These are phyloP conservation scores for Podarcis siculus DNA, from an alignment of 2,797 vertebrate genomes.

Conservation along the genomic window DNA sequence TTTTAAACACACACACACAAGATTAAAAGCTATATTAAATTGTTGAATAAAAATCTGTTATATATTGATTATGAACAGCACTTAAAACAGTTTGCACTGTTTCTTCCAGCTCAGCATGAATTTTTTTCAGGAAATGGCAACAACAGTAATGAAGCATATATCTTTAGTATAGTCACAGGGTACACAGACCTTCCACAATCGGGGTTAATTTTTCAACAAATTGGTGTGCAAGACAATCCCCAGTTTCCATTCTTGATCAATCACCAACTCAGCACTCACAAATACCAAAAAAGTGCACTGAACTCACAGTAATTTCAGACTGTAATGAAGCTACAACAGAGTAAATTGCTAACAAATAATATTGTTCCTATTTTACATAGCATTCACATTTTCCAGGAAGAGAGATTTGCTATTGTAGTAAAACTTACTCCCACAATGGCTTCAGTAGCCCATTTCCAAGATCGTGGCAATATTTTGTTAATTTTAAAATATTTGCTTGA, in stretches of 20 bases:
- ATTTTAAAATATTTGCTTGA: not conserved
- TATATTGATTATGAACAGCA: not conserved
- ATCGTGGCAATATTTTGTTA: not conserved
- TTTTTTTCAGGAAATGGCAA: not conserved
- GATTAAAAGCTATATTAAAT: not conserved
- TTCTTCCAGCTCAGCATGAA: slow-evolving; percentile 32
- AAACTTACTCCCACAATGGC: not conserved
- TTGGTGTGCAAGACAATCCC: not conserved
- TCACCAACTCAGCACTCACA: not conserved
- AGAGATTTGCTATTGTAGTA: not conserved
- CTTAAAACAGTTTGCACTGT: not conserved
- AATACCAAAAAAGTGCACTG: not conserved
- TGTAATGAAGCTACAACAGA: not conserved
- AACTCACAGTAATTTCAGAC: not conserved
- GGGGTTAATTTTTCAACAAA: not conserved
- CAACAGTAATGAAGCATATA: slow-evolving; percentile 19
- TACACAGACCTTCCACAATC: slow-evolving; percentile 4
- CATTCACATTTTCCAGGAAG: not conserved
- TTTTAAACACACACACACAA: not conserved
- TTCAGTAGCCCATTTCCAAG: not conserved
- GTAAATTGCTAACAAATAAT: not conserved
- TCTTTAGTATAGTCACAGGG: not conserved
- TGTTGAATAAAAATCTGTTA: not conserved
- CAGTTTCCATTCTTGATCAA: not conserved
- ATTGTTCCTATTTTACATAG: not conserved